Evolutionary conservation across 92 coral and sea anemone genomes (phyloP), one percentile per base, ranked within the genome.

Genomic region (Nematostella vectensis): DNA sequence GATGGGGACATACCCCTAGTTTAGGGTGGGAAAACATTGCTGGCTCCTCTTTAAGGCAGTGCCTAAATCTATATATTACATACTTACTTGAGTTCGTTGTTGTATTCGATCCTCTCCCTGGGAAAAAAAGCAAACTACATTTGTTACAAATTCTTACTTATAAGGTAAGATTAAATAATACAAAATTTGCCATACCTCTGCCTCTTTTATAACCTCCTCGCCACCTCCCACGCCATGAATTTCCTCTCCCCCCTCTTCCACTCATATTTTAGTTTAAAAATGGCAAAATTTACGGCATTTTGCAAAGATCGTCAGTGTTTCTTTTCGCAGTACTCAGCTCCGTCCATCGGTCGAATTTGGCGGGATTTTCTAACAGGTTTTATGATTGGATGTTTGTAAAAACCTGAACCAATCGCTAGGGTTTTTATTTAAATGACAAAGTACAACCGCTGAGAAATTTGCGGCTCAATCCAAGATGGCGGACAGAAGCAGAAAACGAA

Each of bases 141-240:
- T n/a, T n/a, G n/a, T n/a, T n/a, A n/a, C n/a, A n/a, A n/a, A n/a
- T n/a, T n/a, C n/a, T n/a, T n/a, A n/a, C n/a, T n/a, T n/a, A n/a
- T n/a, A n/a, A n/a, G n/a, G n/a, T n/a, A n/a, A n/a, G n/a, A n/a
- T n/a, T n/a, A n/a, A n/a, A n/a, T n/a, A n/a, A n/a, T n/a, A n/a
- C n/a, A n/a, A n/a, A n/a, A n/a, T n/a, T n/a, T n/a, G n/a, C n/a
- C n/a, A n/a, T 54, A 67, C 83, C 80, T 70, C 80, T 62, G 65
- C 76, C 47, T 57, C 67, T 23, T 59, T 62, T 54, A 3, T 78
- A 73, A 6, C 67, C 18, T 21, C 78, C 68, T 22, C 78, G 58
- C 28, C 79, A 77, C 58, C 84, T 62, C 31, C 95, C 95, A 55
- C 95, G 63, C 88, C 81, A 71, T 25, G 31, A 40, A 43, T 72